Percentiles rank a stretch among this genome's conserved stretches.
Evolutionary conservation across 2,797 vertebrate genomes (phyloP).

Genomic region (Merluccius polli): DNA sequence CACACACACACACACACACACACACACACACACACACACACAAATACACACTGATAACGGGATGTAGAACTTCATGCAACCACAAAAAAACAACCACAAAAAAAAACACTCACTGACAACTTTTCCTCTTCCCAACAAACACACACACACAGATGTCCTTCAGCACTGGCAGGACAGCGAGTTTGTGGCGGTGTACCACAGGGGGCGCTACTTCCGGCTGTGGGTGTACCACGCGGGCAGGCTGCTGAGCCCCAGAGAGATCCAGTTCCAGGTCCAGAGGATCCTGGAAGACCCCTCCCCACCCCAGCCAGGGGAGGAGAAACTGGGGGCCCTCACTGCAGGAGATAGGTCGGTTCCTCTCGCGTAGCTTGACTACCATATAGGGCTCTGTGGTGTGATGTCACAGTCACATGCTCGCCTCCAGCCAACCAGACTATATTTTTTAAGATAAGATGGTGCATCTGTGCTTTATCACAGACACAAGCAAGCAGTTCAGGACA

Average conservation of each 20-base stretch:
- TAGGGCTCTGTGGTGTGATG: background rate
- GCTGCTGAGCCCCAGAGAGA: slow-evolving; percentile 77
- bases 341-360: slow-evolving; percentile 73
- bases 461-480: too few species aligned
- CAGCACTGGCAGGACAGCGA: slow-evolving; percentile 81
- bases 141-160: slow-evolving; percentile 67
- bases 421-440: too few species aligned
- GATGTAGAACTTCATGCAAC: background rate
- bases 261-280: slow-evolving; percentile 81
- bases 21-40: slow-evolving; percentile 10
- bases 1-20: slow-evolving; percentile 24
- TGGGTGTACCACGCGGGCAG: slow-evolving; percentile 76
- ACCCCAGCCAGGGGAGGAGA: slow-evolving; percentile 76
- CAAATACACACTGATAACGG: background rate
- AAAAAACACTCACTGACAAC: background rate
- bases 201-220: slow-evolving; percentile 79
- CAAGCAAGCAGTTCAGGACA: too few species aligned
- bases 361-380: background rate
- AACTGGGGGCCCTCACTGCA: slow-evolving; percentile 80
- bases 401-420: too few species aligned
- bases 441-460: too few species aligned
- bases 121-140: background rate
- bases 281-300: slow-evolving; percentile 78
- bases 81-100: background rate
- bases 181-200: slow-evolving; percentile 81